Base-by-base conservation (phyloP, 2,888 invertebrate species). In the Drosophila infuscata region DNA sequence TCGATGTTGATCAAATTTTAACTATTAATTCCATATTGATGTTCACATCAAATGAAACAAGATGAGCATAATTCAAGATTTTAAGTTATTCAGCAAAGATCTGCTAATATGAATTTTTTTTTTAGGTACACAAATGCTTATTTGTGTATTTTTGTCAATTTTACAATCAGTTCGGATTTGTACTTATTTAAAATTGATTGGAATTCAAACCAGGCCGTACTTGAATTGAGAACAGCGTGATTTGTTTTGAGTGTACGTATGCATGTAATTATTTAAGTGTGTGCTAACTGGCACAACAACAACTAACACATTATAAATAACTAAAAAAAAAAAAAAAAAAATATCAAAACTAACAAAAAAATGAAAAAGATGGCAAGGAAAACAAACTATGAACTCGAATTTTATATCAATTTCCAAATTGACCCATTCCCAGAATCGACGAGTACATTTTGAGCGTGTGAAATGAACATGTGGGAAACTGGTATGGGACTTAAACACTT, bases 351-450 rank as follows among this genome's bases (percentile, higher is more conserved):
- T 25, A 46, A 46, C 20, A 46, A 46, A 20, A n/a, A 30, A 38
- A 29, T n/a, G 9, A 30, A 32, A 48, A 12, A 32, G 5, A 38
- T 25, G 12, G 11, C 11, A 36, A 43, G n/a, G 3, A 32, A 53
- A 70, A 30, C 35, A 11, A 79, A 69, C 67, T 78, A 74, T 72
- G 61, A 71, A 63, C 62, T 77, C 77, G 79, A 78, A 76, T 78
- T 78, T 78, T 54, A 53, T 80, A 81, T 36, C 74, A 76, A 29
- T 29, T 56, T 67, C 57, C 57, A 57, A 43, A 52, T 43, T 62
- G 46, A 61, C 17, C 25, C 57, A 57, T 48, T 57, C 74, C 71
- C 46, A 43, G 53, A 62, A 52, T 56, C 57, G 41, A 56, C 57
- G 41, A 54, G 58, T n/a, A 49, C 30, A 25, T 38, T 53, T 38